Base-by-base conservation (phyloP, 2,888 invertebrate species). In the Coelopa pilipes region DNA sequence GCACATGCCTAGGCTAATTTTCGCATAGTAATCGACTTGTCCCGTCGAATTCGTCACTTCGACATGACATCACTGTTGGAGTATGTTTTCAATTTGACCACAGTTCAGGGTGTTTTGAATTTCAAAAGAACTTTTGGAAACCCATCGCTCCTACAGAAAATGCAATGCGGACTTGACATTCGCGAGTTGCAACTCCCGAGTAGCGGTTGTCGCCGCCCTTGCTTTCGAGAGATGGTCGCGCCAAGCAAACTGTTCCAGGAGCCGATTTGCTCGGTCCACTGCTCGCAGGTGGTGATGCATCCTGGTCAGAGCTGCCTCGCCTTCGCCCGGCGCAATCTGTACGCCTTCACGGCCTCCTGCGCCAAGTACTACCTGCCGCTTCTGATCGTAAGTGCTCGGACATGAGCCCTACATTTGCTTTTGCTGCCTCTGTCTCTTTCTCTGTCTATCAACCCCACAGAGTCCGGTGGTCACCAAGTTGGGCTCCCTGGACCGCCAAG, bases 361-460 rank as follows among this genome's bases (percentile, higher is more conserved):
- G 59, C 76, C 0, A 83, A 82, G 72, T 84, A 80, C 50, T 84
- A 82, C 76, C 70, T 80, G 10, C 84, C 84, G 0, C 55, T 84
- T 70, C 77, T 78, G 17, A 21, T 81, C 47, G 81, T 82, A 75
- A 34, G 34, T 34, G 7, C 4, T 2, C 34, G 7, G 2, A 7
- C 34, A 34, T 34, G 34, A n/a, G n/a, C n/a, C n/a, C n/a, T n/a
- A n/a, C n/a, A n/a, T n/a, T n/a, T n/a, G n/a, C n/a, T n/a, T n/a
- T n/a, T n/a, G n/a, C n/a, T n/a, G n/a, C n/a, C n/a, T n/a, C n/a
- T n/a, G n/a, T n/a, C n/a, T n/a, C n/a, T n/a, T n/a, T n/a, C n/a
- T n/a, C n/a, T 73, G 24, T 60, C 1, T 45, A 24, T 5, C 50
- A 53, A 15, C 34, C 13, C 76, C 78, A 11, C 66, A 82, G 80